Conservation (phyloP, 2,888 invertebrate genomes). For the Carpatolechia fugitivella region DNA sequence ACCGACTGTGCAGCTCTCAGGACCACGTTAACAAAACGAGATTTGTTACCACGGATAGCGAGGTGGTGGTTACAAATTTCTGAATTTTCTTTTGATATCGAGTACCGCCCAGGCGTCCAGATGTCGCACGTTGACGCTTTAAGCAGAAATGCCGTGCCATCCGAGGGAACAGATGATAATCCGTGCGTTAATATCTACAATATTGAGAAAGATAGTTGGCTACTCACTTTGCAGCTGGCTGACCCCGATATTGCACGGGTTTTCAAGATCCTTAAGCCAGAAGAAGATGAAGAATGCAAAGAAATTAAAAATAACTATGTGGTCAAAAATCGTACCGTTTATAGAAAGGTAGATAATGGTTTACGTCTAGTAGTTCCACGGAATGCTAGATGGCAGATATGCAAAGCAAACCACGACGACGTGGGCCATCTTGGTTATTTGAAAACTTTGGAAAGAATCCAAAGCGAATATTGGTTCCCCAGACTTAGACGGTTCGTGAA, state of each 20-base stretch:
- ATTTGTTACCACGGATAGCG: constrained; percentile 5
- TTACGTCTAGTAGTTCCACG: constrained; percentile 7
- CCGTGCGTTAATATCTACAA: background rate
- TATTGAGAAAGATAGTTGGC: background rate
- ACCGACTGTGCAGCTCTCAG: constrained; percentile 10
- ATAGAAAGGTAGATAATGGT: constrained; percentile 10
- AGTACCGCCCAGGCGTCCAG: background rate
- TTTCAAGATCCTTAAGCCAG: constrained; percentile 14
- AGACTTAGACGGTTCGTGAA: too few species aligned
- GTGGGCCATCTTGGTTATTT: constrained; percentile 44
- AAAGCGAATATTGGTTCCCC: too few species aligned
- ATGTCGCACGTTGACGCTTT: too few species aligned
- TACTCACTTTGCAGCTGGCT: constrained; percentile 12
- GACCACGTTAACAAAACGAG: constrained; percentile 8
- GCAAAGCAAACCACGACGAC: constrained; percentile 43
- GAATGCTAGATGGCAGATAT: too few species aligned
- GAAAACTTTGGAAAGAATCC: constrained; percentile 37
- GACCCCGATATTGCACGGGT: constrained; percentile 19
- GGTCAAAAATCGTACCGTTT: constrained; percentile 11
- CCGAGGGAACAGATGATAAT: background rate
- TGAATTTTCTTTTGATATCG: constrained; percentile 7
- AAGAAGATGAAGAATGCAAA: constrained; percentile 12
- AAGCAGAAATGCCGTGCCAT: background rate
- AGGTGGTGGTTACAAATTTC: constrained; percentile 8
- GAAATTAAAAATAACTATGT: constrained; percentile 18